Percentiles rank a stretch among this genome's conserved stretches.
Evolutionary conservation across 2,797 vertebrate genomes (phyloP).

Genomic region (Allobates femoralis): DNA sequence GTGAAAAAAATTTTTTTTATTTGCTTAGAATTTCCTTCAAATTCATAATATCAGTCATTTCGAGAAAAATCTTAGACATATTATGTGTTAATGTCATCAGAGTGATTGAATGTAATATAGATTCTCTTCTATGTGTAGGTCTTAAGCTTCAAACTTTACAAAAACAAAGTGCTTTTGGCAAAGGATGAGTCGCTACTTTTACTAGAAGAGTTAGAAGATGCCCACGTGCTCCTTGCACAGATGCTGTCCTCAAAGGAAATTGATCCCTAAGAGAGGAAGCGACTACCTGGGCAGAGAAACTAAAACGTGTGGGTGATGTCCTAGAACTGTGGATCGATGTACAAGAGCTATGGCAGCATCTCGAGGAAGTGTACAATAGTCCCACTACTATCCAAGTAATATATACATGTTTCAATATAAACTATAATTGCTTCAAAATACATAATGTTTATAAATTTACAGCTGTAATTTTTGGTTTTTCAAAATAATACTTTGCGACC

Average conservation of each 20-base stretch:
- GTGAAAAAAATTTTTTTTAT: too few relatives aligned
- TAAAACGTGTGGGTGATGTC: conserved; percentile 55
- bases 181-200: conserved; percentile 53
- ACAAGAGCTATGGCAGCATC: conserved; percentile 60
- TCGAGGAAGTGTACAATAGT: conserved; percentile 56
- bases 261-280: conserved; percentile 62
- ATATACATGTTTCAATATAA: not conserved
- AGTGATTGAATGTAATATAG: not conserved
- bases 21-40: not conserved
- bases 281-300: conserved; percentile 59
- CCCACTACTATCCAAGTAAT: conserved; percentile 57
- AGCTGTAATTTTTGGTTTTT: not conserved
- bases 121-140: conserved; percentile 36
- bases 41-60: not conserved
- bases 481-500: not conserved
- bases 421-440: not conserved
- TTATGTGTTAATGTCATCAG: not conserved
- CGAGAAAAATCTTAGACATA: not conserved
- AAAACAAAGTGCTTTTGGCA: conserved; percentile 48
- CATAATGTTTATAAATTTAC: not conserved
- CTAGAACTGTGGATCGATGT: conserved; percentile 61
- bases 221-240: conserved; percentile 58
- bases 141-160: conserved; percentile 59
- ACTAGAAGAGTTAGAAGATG: conserved; percentile 61
- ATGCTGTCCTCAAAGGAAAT: conserved; percentile 63